phyloP scores from a whole-genome alignment of 2,113 vertebrate species.

The Isichthys henryi region DNA sequence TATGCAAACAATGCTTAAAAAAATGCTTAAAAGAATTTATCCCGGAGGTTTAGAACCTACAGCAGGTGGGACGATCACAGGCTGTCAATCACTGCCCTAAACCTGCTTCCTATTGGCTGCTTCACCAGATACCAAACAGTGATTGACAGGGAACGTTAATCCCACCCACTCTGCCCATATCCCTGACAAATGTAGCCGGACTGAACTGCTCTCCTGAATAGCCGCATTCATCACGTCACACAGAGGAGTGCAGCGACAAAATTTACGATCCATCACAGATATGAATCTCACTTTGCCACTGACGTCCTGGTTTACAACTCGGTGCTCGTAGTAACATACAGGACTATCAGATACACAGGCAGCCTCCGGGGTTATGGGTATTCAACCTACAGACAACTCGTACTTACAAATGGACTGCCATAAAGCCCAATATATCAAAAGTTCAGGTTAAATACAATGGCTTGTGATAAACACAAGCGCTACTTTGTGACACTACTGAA shows the following conservation, averaged over 20 bases:
- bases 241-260: background rate
- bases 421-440: background rate
- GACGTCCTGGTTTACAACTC: background rate
- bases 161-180: background rate
- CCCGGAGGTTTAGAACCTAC: background rate
- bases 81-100: background rate
- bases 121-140: background rate
- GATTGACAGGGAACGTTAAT: background rate
- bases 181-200: background rate
- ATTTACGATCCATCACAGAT: background rate
- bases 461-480: background rate
- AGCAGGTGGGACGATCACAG: background rate
- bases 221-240: background rate
- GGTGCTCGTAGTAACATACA: background rate
- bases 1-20: background rate
- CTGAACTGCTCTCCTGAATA: background rate
- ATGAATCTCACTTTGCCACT: background rate
- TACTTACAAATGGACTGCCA: background rate
- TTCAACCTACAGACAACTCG: background rate
- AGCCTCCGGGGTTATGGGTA: background rate
- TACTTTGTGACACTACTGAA: background rate
- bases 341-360: background rate
- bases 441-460: background rate
- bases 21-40: background rate
- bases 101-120: background rate